A percentile compares a stretch with the other conserved stretches of the same genome.
Evolutionary conservation across 2,888 invertebrate genomes (phyloP).

Genomic region (Torymus texanus): DNA sequence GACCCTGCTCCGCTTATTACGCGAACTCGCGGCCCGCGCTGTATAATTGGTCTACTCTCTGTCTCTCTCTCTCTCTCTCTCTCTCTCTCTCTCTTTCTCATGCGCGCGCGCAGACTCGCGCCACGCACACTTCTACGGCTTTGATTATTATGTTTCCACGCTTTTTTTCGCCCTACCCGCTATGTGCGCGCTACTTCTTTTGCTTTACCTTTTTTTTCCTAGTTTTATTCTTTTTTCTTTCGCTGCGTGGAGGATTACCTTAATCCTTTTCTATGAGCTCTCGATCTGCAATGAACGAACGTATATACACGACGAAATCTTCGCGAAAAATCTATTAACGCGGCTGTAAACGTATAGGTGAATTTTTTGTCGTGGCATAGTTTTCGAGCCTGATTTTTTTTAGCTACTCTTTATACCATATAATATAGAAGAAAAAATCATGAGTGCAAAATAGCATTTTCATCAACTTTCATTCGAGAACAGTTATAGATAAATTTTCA

Average conservation of each 20-base stretch:
- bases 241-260: constrained; percentile 17
- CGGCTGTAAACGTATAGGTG: too few relatives aligned
- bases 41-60: constrained; percentile 43
- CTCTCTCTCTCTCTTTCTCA: not conserved
- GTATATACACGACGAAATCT: too few relatives aligned
- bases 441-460: too few relatives aligned
- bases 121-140: constrained; percentile 52
- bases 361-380: too few relatives aligned
- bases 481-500: too few relatives aligned
- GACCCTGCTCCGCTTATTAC: constrained; percentile 69
- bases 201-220: not conserved
- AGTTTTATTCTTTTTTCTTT: not conserved
- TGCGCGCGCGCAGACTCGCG: not conserved
- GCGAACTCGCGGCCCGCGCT: constrained; percentile 53
- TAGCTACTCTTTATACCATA: too few relatives aligned
- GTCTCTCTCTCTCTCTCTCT: not conserved
- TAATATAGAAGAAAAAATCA: too few relatives aligned
- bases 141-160: constrained; percentile 36
- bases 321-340: too few relatives aligned
- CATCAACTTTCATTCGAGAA: too few relatives aligned
- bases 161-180: too few relatives aligned
- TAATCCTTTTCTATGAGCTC: constrained; percentile 12
- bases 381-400: too few relatives aligned
- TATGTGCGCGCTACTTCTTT: not conserved
- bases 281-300: too few relatives aligned